A percentile compares a stretch with the other conserved stretches of the same genome.
Evolutionary conservation across 2,113 vertebrate species (phyloP).

Genomic region (Bambusicola thoracicus): DNA sequence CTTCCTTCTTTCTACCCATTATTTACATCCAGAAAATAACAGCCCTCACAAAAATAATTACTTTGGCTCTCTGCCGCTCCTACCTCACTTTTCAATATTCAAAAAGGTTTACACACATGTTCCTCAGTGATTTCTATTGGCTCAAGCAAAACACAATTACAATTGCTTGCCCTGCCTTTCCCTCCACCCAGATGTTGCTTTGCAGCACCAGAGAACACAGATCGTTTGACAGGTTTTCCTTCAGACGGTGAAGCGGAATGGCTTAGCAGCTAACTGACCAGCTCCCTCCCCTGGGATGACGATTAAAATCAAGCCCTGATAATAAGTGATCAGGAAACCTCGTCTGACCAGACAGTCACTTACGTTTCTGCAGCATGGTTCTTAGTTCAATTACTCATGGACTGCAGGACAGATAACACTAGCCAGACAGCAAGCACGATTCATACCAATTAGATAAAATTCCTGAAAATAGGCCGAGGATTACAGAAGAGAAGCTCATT

Average conservation of each 20-base stretch:
- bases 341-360: background rate
- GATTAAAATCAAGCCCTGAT: conserved; percentile 40
- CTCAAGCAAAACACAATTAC: background rate
- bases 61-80: conserved; percentile 52
- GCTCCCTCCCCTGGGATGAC: background rate
- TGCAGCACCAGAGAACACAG: conserved; percentile 21
- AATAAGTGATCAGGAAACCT: conserved; percentile 37
- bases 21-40: conserved; percentile 44
- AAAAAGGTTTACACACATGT: conserved; percentile 44
- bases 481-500: background rate
- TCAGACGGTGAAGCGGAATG: background rate
- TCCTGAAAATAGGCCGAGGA: conserved; percentile 18
- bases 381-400: background rate
- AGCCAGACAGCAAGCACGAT: background rate
- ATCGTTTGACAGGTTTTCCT: conserved; percentile 30
- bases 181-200: conserved; percentile 38
- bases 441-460: conserved; percentile 21
- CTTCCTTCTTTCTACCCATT: background rate
- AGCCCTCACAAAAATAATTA: conserved; percentile 30
- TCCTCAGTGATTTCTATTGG: conserved; percentile 21
- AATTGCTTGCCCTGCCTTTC: background rate
- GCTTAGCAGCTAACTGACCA: background rate
- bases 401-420: background rate
- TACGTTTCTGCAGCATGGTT: background rate
- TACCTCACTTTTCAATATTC: conserved; percentile 51